phyloP scores from a whole-genome alignment of 1,140 invertebrate genomes.

The Acromyrmex echinatior region DNA sequence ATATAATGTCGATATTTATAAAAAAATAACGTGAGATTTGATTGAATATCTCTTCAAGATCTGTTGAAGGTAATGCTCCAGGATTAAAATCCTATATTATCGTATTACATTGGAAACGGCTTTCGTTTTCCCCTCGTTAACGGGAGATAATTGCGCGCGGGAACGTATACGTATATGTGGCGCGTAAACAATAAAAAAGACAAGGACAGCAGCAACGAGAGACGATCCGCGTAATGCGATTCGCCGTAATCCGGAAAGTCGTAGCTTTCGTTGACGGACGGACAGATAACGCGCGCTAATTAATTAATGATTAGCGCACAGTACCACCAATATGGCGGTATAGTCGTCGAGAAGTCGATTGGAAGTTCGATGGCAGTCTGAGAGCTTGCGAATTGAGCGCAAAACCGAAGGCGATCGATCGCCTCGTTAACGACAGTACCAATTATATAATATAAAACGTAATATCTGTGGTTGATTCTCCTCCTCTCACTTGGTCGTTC shows the following conservation, averaged over 20 bases:
- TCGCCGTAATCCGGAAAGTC: constrained; percentile 35
- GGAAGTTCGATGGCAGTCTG: constrained; percentile 37
- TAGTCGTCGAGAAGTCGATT: constrained; percentile 41
- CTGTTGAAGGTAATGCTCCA: background rate
- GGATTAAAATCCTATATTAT: constrained; percentile 21
- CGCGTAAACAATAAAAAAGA: constrained; percentile 24
- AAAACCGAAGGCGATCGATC: constrained; percentile 40
- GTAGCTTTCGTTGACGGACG: constrained; percentile 4
- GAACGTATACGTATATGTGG: background rate
- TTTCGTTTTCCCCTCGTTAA: constrained; percentile 19
- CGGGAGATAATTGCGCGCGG: constrained; percentile 14
- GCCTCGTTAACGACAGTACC: constrained; percentile 49
- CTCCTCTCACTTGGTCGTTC: background rate
- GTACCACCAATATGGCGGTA: background rate
- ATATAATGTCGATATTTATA: background rate
- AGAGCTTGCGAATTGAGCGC: background rate
- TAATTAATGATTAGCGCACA: constrained; percentile 53
- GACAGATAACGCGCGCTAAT: constrained; percentile 44
- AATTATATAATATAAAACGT: constrained; percentile 49
- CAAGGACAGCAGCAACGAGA: background rate
- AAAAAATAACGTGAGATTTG: constrained; percentile 2
- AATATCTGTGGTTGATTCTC: constrained; percentile 30
- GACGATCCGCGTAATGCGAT: constrained; percentile 44
- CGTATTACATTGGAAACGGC: background rate
- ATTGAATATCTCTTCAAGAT: background rate